Percentiles rank a stretch among this genome's conserved stretches.
Evolutionary conservation across 2,888 invertebrate genomes (phyloP).

Genomic region (Orthosia gracilis): DNA sequence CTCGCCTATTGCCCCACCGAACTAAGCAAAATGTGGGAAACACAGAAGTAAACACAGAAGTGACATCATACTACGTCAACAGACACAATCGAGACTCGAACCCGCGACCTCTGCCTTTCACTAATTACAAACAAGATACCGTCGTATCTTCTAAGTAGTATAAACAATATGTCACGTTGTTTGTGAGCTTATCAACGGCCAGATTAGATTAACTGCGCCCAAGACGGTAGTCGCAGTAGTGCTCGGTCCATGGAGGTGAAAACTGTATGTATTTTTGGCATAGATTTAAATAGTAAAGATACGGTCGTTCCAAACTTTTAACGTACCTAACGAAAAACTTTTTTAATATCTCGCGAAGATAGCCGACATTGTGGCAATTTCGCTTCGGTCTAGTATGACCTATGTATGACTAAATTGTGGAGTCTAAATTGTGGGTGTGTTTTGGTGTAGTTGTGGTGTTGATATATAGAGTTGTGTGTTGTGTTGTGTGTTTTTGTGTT

Average conservation of each 20-base stretch:
- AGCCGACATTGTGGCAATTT: no score
- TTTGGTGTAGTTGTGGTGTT: constrained; percentile 7
- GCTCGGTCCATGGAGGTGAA: constrained; percentile 67
- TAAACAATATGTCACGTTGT: constrained; percentile 60
- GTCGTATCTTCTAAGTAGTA: constrained; percentile 33
- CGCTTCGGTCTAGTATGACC: no score
- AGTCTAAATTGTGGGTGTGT: not conserved
- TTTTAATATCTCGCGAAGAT: no score
- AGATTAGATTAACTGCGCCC: constrained; percentile 64
- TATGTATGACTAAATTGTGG: no score
- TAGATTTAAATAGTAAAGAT: not conserved
- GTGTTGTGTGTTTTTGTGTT: constrained; percentile 30
- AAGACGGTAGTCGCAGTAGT: constrained; percentile 53
- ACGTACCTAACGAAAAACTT: no score
- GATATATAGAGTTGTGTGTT: not conserved
- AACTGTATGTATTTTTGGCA: constrained; percentile 58
- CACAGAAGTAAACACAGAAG: no score
- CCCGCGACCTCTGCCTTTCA: constrained; percentile 26
- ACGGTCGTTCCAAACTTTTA: no score
- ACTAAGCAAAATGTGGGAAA: no score
- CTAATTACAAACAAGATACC: constrained; percentile 3
- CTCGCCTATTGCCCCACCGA: no score
- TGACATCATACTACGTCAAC: not conserved
- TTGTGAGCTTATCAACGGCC: constrained; percentile 55
- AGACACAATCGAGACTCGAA: constrained; percentile 1